These are phyloP conservation scores for Arothron firmamentum DNA, from an alignment of 2,113 vertebrate genomes.

Conservation along the genomic window DNA sequence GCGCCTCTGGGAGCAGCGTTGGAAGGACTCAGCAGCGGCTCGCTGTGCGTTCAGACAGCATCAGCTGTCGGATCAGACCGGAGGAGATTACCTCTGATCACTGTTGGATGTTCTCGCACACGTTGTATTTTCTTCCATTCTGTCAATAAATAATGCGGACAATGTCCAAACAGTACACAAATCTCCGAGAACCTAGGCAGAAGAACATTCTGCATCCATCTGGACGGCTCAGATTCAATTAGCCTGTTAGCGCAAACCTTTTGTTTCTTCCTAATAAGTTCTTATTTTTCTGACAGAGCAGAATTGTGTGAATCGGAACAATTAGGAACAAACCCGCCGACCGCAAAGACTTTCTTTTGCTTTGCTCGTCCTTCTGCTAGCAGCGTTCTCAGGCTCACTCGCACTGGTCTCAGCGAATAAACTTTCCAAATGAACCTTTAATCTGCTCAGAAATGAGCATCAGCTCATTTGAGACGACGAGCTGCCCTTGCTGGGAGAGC, in stretches of 20 bases:
- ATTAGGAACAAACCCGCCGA: background rate
- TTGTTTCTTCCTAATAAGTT: slow-evolving; percentile 35
- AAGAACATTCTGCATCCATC: slow-evolving; percentile 3
- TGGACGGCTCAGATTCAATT: no score
- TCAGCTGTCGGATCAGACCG: slow-evolving; percentile 7
- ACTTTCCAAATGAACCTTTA: no score
- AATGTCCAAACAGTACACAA: slow-evolving; percentile 18
- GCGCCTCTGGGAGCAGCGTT: slow-evolving; percentile 9
- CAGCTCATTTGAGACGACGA: no score
- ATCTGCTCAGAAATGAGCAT: no score
- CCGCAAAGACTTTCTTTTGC: background rate
- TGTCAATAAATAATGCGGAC: slow-evolving; percentile 14
- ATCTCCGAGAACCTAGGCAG: slow-evolving; percentile 18
- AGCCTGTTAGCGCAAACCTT: background rate
- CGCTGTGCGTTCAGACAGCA: slow-evolving; percentile 25
- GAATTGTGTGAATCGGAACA: no score
- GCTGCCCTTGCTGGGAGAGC: background rate
- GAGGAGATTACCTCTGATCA: slow-evolving; percentile 2
- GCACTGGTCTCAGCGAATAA: no score
- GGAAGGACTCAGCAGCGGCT: slow-evolving; percentile 16
- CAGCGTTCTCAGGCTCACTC: no score
- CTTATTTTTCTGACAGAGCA: no score
- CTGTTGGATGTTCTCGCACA: slow-evolving; percentile 10
- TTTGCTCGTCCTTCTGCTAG: no score
- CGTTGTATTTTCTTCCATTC: background rate